Base-by-base conservation (phyloP, 2,113 vertebrate species). In the Semicossyphus pulcher region DNA sequence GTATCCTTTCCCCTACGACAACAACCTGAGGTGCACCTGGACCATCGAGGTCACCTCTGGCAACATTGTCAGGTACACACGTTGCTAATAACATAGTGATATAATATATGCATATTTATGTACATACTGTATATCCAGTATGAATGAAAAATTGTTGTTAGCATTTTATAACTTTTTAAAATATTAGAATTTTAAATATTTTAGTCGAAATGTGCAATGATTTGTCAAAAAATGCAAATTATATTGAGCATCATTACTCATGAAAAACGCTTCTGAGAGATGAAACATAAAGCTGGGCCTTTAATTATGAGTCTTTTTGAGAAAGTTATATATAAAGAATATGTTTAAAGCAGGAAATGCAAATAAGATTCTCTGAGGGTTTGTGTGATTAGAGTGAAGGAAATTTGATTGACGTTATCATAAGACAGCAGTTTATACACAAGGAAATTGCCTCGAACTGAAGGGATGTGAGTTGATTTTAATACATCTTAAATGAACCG, bases 1-100 rank as follows among this genome's bases (percentile, higher is more conserved):
- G 1, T 99, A 99, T 81, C 97, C 97, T n/a, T 97, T 98, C 79
- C 97, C 97, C 0, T 99, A 99, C 64, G 97, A 99, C 93, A 98
- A 99, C 91, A 99, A 98, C 84, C 94, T 99, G 21, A 95, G 94
- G 14, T 99, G 97, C 83, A 94, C 96, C 60, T 99, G 97, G 97
- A 94, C 95, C 85, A 97, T 99, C 56, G 95, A 97, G 89, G 97
- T 98, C 67, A 96, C 95, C 76, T 93, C 96, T 69, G 97, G 97
- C 64, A 99, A 98, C 90, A 98, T 97, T 66, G 97, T 99, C 89
- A 99, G 97, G 97, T 99, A 90, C 15, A 47, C 0, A 23, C 7
- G 3, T 26, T 53, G 2, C 18, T 57, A 31, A 41, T 48, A 7
- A 36, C 18, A 62, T 10, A 10, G 10, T 32, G 1, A 37, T 26